Conservation (phyloP, 1,140 invertebrate genomes). For the Drosophila pachea region DNA sequence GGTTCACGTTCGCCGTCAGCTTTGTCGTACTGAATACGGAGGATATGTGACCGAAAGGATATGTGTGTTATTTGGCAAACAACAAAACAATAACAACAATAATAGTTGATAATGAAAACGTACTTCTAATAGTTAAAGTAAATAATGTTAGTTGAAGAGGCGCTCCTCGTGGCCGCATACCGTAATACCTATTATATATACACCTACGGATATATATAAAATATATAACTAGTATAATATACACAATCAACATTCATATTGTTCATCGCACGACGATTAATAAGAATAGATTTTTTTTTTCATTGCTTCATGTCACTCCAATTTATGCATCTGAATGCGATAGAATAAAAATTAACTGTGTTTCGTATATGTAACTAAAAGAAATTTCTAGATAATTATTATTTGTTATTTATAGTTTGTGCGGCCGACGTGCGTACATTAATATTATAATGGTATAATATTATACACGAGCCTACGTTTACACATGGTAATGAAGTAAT, state of each 20-base stretch:
- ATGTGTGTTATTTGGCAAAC: slow-evolving; percentile 39
- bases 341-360: slow-evolving; percentile 56
- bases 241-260: slow-evolving; percentile 71
- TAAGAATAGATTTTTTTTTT: slow-evolving; percentile 49
- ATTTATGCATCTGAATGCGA: slow-evolving; percentile 76
- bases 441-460: slow-evolving; percentile 40
- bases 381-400: slow-evolving; percentile 75
- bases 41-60: slow-evolving; percentile 13
- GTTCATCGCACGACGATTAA: slow-evolving; percentile 44
- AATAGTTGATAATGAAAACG: slow-evolving; percentile 72
- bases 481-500: slow-evolving; percentile 38
- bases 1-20: slow-evolving; percentile 75
- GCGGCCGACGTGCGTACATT: slow-evolving; percentile 44
- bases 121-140: slow-evolving; percentile 73
- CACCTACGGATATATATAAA: no score
- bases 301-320: slow-evolving; percentile 74
- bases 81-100: slow-evolving; percentile 74
- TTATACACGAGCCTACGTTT: slow-evolving; percentile 39
- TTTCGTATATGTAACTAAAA: slow-evolving; percentile 69
- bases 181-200: slow-evolving; percentile 52
- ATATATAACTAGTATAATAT: slow-evolving; percentile 65
- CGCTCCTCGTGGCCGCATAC: slow-evolving; percentile 56
- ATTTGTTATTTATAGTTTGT: slow-evolving; percentile 55
- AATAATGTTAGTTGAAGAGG: slow-evolving; percentile 71
- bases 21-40: slow-evolving; percentile 65